phyloP scores from a whole-genome alignment of 2,113 vertebrate species.

The Raja brachyura region DNA sequence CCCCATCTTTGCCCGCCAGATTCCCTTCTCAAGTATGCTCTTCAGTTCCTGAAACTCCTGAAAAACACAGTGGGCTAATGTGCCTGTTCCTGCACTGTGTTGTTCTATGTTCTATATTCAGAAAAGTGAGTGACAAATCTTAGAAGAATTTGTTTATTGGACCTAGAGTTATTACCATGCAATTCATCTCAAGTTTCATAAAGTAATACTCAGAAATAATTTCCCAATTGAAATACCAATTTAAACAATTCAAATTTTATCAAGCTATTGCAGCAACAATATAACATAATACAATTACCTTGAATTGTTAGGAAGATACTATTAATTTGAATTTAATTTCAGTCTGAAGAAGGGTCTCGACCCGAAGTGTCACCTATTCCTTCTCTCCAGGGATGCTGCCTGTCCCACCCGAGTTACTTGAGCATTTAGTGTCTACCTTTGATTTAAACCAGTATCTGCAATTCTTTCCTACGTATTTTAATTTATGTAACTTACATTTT shows the following conservation, averaged over 20 bases:
- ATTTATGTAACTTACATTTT: conserved; percentile 34
- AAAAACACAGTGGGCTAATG: too few species aligned
- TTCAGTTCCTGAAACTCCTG: too few species aligned
- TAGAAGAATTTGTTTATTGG: neutral
- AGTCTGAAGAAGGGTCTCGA: too few species aligned
- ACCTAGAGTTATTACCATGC: neutral
- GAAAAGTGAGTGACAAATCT: neutral
- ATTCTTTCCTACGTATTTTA: neutral
- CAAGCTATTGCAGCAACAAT: neutral
- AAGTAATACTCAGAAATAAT: neutral
- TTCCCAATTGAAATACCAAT: conserved; percentile 30
- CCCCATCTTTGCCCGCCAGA: too few species aligned
- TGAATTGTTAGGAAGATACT: conserved; percentile 2
- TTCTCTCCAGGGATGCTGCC: too few species aligned
- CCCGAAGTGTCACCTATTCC: too few species aligned
- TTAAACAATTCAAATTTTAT: conserved; percentile 32
- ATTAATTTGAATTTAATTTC: conserved; percentile 11
- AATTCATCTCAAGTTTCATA: conserved; percentile 26
- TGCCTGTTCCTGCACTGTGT: too few species aligned
- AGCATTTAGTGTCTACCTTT: too few species aligned
- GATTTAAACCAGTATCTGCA: too few species aligned
- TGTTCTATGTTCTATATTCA: neutral
- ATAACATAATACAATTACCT: conserved; percentile 6
- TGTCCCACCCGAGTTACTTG: too few species aligned
- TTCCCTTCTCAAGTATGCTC: too few species aligned